Percentiles rank a stretch among this genome's conserved stretches.
Conservation (phyloP, 2,113 vertebrate species). For the Aplodontia rufa region DNA sequence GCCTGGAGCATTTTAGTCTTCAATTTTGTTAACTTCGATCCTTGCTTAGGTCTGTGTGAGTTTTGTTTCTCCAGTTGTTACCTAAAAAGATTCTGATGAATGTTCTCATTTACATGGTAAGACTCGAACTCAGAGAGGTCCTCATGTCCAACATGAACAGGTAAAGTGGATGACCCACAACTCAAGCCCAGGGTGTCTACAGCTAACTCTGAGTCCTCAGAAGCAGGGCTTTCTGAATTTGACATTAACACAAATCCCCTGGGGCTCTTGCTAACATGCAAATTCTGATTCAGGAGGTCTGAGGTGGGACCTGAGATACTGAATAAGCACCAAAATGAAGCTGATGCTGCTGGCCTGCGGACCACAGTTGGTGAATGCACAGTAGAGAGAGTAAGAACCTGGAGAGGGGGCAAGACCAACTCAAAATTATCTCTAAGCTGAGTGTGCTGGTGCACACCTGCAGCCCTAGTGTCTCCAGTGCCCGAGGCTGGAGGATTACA, state of each 20-base stretch:
- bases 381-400: rapidly evolving
- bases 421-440: neutral
- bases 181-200: neutral
- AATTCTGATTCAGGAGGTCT: neutral
- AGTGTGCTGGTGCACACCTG: no score
- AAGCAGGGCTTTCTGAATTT: neutral
- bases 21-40: neutral
- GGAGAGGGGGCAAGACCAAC: neutral
- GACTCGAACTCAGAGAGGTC: neutral
- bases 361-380: neutral
- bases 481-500: no score
- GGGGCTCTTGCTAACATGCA: no score
- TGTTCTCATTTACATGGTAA: neutral
- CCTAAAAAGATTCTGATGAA: neutral
- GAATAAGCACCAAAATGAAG: neutral
- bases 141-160: no score
- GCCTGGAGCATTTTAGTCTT: no score
- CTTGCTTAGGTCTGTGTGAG: neutral
- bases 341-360: neutral
- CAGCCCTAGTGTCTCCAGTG: no score
- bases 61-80: neutral
- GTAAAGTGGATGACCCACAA: neutral
- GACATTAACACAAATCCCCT: neutral
- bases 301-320: neutral
- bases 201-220: neutral